Evolutionary conservation across 1,140 invertebrate species (phyloP).

Genomic region (Pseudomyrmex flavicornis): DNA sequence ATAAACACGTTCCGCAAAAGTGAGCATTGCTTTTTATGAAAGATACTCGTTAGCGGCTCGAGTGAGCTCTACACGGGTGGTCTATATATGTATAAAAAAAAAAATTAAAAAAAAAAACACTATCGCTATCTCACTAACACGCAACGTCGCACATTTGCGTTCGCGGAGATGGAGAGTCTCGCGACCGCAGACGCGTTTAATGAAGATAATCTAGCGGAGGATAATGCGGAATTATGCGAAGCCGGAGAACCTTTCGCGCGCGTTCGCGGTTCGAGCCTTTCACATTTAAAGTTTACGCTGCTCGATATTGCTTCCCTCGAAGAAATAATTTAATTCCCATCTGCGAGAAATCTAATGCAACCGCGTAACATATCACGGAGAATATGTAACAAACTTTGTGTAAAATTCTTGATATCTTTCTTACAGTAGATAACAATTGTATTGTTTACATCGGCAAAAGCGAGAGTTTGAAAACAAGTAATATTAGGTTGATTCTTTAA

Average conservation of each 20-base stretch:
- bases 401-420: too few species aligned
- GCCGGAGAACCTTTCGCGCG: background rate
- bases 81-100: constrained; percentile 5
- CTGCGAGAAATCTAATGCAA: background rate
- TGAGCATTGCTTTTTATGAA: constrained; percentile 15
- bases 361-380: background rate
- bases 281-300: constrained; percentile 15
- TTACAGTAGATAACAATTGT: too few species aligned
- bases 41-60: constrained; percentile 15
- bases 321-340: background rate
- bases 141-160: background rate
- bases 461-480: too few species aligned
- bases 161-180: constrained; percentile 1
- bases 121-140: constrained; percentile 8
- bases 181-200: constrained; percentile 20
- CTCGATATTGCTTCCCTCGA: constrained; percentile 20
- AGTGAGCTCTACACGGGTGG: constrained; percentile 9
- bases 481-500: too few species aligned
- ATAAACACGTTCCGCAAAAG: constrained; percentile 2
- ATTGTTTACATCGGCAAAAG: too few species aligned
- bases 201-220: constrained; percentile 33
- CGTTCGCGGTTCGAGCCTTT: constrained; percentile 1
- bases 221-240: constrained; percentile 26
- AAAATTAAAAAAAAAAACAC: too few species aligned
- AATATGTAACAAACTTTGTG: too few species aligned